Base-by-base conservation (phyloP, 1,140 invertebrate genomes). In the Luehdorfia chinensis region DNA sequence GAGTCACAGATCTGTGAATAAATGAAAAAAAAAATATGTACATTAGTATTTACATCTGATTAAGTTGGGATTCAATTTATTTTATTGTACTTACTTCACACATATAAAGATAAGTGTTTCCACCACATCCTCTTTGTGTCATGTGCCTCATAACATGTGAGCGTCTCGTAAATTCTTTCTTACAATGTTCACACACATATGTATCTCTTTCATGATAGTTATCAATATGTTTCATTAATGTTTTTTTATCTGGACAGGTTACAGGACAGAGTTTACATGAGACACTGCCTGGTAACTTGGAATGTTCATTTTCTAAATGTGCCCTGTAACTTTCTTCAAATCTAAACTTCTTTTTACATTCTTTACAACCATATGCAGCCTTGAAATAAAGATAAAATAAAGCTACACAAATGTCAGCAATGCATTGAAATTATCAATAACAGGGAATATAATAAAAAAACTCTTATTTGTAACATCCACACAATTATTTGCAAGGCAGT, bases 101-200 rank as follows among this genome's bases (percentile, higher is more conserved):
- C 16, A 60, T 57, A 50, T 55, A 75, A 11, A 44, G 37, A 23
- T 36, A 32, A n/a, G 60, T 33, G 25, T 46, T 51, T 9, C 80
- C 77, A 66, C 75, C 61, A 54, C 80, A 85, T 3, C 80, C 78
- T 41, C 52, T 83, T 33, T 85, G 80, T 4, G 66, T 46, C 60
- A 77, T 64, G 46, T 84, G 81, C 16, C 81, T 46, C 12, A 70
- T 33, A 1, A 85, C 81, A 73, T 85, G 81, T 12, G 75, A 63
- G 5, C 56, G 61, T 37, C 81, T 59, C 2, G 71, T 70, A 69
- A 85, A 85, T 32, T 54, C 55, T 23, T 74, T 73, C 1, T 55
- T 44, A 36, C 81, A 85, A 36, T 68, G 55, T 11, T 66, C 52
- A 59, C 81, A 85, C 32, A 50, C 32, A 64, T 52, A 81, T 21